Conservation (phyloP, 1,140 invertebrate species). For the Trichonephila inaurata region DNA sequence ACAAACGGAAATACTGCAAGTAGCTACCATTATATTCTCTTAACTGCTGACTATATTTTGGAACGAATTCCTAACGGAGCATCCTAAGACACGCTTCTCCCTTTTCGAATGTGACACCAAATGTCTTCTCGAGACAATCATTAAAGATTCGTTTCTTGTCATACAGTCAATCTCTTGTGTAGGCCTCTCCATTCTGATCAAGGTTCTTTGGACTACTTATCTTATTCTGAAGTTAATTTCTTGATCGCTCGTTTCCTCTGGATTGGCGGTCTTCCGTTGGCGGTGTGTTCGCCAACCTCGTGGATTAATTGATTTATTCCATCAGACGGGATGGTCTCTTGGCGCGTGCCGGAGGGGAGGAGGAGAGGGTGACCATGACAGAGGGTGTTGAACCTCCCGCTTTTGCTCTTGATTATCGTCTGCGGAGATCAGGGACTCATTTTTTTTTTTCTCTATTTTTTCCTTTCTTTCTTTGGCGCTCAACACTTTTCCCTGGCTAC, state of each 20-base stretch:
- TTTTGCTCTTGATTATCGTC: not conserved
- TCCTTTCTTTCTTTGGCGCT: not conserved
- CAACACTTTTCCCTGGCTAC: too few relatives aligned
- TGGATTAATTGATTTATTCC: slow-evolving; percentile 12
- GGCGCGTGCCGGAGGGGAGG: not conserved
- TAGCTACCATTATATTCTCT: too few relatives aligned
- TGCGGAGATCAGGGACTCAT: not conserved
- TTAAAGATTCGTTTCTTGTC: too few relatives aligned
- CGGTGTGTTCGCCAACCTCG: not conserved
- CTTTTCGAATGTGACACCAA: too few relatives aligned
- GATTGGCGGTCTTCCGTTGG: not conserved
- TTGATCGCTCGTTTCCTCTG: not conserved
- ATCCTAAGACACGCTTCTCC: too few relatives aligned
- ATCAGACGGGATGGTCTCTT: not conserved
- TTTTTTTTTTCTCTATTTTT: not conserved
- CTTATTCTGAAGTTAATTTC: not conserved
- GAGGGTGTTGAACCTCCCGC: slow-evolving; percentile 14
- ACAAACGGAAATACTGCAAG: too few relatives aligned
- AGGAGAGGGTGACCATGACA: not conserved
- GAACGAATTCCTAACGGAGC: too few relatives aligned
- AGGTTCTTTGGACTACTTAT: too few relatives aligned
- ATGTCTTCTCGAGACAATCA: too few relatives aligned
- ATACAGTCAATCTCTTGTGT: too few relatives aligned
- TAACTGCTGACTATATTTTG: too few relatives aligned
- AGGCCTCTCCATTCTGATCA: too few relatives aligned